A percentile compares a stretch with the other conserved stretches of the same genome.
phyloP scores from a whole-genome alignment of 2,888 invertebrate genomes.

The Eustalomyia histrio region DNA sequence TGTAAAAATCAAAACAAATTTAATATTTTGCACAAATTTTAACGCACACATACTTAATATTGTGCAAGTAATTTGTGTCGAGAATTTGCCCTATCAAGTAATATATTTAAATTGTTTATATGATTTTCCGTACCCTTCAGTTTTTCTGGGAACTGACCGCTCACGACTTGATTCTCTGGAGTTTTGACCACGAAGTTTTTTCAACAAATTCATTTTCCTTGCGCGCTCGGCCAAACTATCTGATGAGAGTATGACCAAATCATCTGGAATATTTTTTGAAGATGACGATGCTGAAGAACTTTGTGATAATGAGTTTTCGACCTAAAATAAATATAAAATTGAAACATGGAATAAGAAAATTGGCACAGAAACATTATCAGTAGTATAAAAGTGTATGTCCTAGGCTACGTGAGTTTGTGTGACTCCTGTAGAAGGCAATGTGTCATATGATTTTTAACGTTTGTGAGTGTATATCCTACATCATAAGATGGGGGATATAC shows the following conservation, averaged over 20 bases:
- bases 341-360: too few relatives aligned
- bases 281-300: slow-evolving; percentile 77
- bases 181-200: slow-evolving; percentile 78
- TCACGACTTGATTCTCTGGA: slow-evolving; percentile 77
- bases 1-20: too few relatives aligned
- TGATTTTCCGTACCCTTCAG: slow-evolving; percentile 74
- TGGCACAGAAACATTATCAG: too few relatives aligned
- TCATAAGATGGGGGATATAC: too few relatives aligned
- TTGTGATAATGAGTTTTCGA: slow-evolving; percentile 79
- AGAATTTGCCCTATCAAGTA: background rate
- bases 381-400: too few relatives aligned
- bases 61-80: too few relatives aligned
- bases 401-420: too few relatives aligned
- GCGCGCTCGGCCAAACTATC: slow-evolving; percentile 86
- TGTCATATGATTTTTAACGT: too few relatives aligned
- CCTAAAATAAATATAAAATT: slow-evolving; percentile 69
- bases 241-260: slow-evolving; percentile 83
- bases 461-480: too few relatives aligned
- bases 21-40: too few relatives aligned
- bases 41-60: too few relatives aligned
- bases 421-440: too few relatives aligned
- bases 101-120: background rate
- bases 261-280: slow-evolving; percentile 79
- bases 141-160: slow-evolving; percentile 75
- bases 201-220: slow-evolving; percentile 83